Conservation (phyloP, 1,140 invertebrate genomes). For the Dreissena polymorpha region DNA sequence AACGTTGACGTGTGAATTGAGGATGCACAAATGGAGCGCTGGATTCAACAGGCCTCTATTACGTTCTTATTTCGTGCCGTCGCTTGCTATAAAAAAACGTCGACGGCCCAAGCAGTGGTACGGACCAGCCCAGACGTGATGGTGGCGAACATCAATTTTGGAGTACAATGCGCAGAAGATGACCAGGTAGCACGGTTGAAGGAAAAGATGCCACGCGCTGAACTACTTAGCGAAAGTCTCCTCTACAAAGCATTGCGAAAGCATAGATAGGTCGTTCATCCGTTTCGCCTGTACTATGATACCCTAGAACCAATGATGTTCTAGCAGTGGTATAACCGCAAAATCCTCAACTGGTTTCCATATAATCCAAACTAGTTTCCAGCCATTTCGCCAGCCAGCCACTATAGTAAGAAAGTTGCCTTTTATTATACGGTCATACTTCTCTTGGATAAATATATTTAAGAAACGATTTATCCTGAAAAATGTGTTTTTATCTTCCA, state of each 20-base stretch:
- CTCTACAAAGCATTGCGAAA: neutral
- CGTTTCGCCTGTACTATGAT: no score
- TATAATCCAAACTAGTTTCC: no score
- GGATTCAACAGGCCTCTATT: constrained; percentile 92
- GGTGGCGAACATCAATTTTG: neutral
- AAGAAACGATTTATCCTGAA: no score
- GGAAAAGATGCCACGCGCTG: constrained; percentile 1
- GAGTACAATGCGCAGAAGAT: neutral
- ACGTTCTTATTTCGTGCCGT: constrained; percentile 87
- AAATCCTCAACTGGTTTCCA: no score
- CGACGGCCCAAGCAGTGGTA: constrained; percentile 17
- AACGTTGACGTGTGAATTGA: constrained; percentile 89
- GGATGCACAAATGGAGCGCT: constrained; percentile 91
- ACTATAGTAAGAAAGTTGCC: no score
- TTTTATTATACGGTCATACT: no score
- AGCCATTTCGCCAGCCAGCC: no score
- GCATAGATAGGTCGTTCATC: neutral
- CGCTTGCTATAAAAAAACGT: no score
- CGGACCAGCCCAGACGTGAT: constrained; percentile 20
- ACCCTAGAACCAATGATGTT: no score
- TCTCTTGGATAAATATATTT: no score
- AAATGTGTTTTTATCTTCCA: no score
- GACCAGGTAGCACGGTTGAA: neutral
- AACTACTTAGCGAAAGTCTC: constrained; percentile 8
- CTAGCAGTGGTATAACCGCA: no score